phyloP scores from a whole-genome alignment of 2,888 invertebrate species.

The Polia nebulosa region DNA sequence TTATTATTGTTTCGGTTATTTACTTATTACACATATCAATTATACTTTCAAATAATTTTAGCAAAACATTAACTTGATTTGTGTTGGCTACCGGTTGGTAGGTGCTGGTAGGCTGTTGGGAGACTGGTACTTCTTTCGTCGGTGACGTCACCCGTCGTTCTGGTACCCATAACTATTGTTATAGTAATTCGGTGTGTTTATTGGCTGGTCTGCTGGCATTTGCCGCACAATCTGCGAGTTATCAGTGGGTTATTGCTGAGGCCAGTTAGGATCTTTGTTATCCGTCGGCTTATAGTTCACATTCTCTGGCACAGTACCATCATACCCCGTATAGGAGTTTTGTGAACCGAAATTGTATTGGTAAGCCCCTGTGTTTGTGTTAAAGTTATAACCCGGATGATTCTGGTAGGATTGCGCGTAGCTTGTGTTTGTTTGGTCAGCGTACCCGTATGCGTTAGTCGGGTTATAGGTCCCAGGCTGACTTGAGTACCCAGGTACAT shows the following conservation, averaged over 20 bases:
- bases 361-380: constrained; percentile 89
- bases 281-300: constrained; percentile 71
- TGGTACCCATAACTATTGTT: constrained; percentile 89
- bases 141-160: constrained; percentile 71
- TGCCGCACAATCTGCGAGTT: constrained; percentile 70
- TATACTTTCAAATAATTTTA: too few species aligned
- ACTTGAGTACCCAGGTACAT: constrained; percentile 46
- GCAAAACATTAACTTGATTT: too few species aligned
- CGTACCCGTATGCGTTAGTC: constrained; percentile 67
- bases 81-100: constrained; percentile 69
- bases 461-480: constrained; percentile 71
- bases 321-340: constrained; percentile 77
- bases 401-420: constrained; percentile 84
- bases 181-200: constrained; percentile 81
- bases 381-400: constrained; percentile 92
- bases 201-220: constrained; percentile 61
- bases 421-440: constrained; percentile 71
- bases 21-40: too few species aligned
- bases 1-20: constrained; percentile 79
- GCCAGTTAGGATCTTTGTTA: constrained; percentile 77
- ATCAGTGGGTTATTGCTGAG: constrained; percentile 85
- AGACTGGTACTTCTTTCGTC: constrained; percentile 72
- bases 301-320: constrained; percentile 70
- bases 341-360: constrained; percentile 93
- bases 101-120: constrained; percentile 75